A percentile compares a stretch with the other conserved stretches of the same genome.
Conservation (phyloP, 2,888 invertebrate genomes). For the Dasysyrphus tricinctus region DNA sequence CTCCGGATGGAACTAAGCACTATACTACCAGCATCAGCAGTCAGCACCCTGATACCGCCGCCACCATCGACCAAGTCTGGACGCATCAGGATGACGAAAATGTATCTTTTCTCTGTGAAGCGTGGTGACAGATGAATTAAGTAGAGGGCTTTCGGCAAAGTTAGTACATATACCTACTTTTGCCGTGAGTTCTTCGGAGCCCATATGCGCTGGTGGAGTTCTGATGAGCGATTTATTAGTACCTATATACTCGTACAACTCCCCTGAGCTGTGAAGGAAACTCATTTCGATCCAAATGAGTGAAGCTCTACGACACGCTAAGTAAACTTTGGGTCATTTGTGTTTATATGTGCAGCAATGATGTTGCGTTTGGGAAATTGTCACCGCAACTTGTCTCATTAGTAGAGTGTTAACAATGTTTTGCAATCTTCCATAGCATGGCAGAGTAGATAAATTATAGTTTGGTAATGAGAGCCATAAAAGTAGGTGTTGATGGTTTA, state of each 20-base stretch:
- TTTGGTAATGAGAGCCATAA: slow-evolving; percentile 23
- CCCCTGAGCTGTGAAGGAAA: slow-evolving; percentile 30
- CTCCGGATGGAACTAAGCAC: slow-evolving; percentile 61
- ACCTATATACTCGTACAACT: background rate
- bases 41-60: background rate
- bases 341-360: slow-evolving; percentile 9
- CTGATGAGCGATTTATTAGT: slow-evolving; percentile 72
- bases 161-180: background rate
- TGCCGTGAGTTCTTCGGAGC: slow-evolving; percentile 27
- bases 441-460: slow-evolving; percentile 31
- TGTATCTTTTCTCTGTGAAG: slow-evolving; percentile 13
- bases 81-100: slow-evolving; percentile 55
- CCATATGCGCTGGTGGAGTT: background rate
- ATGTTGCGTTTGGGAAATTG: slow-evolving; percentile 47
- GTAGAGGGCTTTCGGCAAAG: slow-evolving; percentile 59
- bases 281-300: slow-evolving; percentile 70
- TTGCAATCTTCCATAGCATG: slow-evolving; percentile 30
- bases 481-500: background rate
- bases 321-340: slow-evolving; percentile 59
- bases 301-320: slow-evolving; percentile 57
- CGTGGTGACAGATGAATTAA: slow-evolving; percentile 62
- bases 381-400: slow-evolving; percentile 66
- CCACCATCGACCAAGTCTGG: background rate
- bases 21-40: slow-evolving; percentile 20
- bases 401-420: slow-evolving; percentile 48